Conservation (phyloP, 2,113 vertebrate species). For the Onychostruthus taczanowskii region DNA sequence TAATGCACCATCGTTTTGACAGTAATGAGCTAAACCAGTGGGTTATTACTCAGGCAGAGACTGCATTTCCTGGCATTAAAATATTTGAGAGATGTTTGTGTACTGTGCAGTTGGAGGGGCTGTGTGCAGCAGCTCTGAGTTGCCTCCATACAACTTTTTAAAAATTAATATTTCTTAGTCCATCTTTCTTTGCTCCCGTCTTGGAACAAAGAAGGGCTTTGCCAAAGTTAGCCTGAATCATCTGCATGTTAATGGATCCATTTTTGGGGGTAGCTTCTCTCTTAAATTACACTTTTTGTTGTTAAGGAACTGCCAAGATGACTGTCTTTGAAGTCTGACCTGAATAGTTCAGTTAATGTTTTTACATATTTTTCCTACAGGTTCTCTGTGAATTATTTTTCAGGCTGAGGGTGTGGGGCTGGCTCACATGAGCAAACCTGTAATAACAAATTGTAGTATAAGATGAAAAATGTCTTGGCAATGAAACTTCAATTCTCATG, state of each 20-base stretch:
- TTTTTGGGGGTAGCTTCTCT: not conserved
- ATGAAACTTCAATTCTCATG: not conserved
- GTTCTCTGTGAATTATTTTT: constrained; percentile 8
- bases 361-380: not conserved
- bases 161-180: not conserved
- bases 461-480: constrained; percentile 29
- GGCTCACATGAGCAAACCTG: constrained; percentile 2
- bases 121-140: not conserved
- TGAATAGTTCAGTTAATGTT: not conserved
- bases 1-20: constrained; percentile 72
- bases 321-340: constrained; percentile 24
- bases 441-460: constrained; percentile 8
- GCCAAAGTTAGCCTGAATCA: not conserved
- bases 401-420: not conserved
- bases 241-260: not conserved
- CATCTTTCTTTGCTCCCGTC: not conserved
- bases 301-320: not conserved
- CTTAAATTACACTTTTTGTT: not conserved
- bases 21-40: constrained; percentile 72
- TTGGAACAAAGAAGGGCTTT: not conserved
- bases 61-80: constrained; percentile 71
- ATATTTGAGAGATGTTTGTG: constrained; percentile 60
- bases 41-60: constrained; percentile 63
- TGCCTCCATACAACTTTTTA: not conserved
- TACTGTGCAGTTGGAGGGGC: not conserved